These are phyloP conservation scores for Phalanger gymnotis DNA, from an alignment of 2,797 vertebrate genomes.

Conservation along the genomic window DNA sequence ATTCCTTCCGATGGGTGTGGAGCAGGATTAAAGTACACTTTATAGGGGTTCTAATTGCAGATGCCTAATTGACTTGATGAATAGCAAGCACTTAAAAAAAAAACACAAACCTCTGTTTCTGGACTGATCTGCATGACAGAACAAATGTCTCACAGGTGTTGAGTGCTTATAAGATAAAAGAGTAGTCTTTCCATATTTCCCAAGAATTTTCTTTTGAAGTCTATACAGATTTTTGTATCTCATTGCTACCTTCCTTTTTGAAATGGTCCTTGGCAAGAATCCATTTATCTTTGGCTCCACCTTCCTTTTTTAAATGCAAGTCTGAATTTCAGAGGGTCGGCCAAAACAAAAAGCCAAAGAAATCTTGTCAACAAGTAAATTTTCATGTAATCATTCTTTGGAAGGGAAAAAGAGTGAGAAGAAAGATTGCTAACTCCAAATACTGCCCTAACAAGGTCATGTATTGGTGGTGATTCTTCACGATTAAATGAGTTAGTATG, in stretches of 20 bases:
- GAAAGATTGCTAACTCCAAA: constrained; percentile 37
- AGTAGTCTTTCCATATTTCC: constrained; percentile 73
- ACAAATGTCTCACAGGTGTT: constrained; percentile 81
- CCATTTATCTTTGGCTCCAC: constrained; percentile 62
- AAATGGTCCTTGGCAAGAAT: constrained; percentile 56
- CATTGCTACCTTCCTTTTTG: constrained; percentile 66
- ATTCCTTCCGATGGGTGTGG: constrained; percentile 87
- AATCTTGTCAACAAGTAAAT: constrained; percentile 60
- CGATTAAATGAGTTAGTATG: not conserved
- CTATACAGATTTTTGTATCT: constrained; percentile 75
- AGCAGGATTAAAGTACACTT: constrained; percentile 86
- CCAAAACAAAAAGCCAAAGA: constrained; percentile 67
- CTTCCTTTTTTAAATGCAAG: constrained; percentile 55
- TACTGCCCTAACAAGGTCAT: constrained; percentile 6
- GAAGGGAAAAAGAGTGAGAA: not conserved
- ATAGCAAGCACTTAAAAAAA: constrained; percentile 82
- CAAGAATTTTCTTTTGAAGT: constrained; percentile 78
- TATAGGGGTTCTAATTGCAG: constrained; percentile 87
- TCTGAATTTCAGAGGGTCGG: constrained; percentile 53
- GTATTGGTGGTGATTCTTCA: constrained; percentile 27
- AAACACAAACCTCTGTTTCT: constrained; percentile 80
- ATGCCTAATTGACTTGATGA: constrained; percentile 87
- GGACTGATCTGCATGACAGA: constrained; percentile 81
- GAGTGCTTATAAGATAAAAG: constrained; percentile 78
- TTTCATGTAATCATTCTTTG: constrained; percentile 47